Evolutionary conservation across 2,113 vertebrate species (phyloP).

Genomic region (Chelonoidis abingdonii): DNA sequence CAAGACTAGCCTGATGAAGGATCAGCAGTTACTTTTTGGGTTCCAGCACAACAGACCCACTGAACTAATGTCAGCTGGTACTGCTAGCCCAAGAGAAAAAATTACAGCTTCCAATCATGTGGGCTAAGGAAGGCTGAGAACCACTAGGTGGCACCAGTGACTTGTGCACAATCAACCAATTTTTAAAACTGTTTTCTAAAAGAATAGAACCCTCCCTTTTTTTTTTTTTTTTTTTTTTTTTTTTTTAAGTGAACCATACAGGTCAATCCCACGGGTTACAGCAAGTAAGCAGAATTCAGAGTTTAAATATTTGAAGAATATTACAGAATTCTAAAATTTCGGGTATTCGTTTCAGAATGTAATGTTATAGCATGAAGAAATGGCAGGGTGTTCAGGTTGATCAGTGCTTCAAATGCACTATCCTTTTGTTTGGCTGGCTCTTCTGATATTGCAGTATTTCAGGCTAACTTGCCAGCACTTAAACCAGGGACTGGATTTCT

Average conservation of each 20-base stretch:
- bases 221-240: background rate
- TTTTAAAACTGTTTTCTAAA: background rate
- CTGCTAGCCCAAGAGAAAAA: background rate
- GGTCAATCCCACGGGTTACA: slow-evolving; percentile 41
- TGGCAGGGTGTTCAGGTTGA: background rate
- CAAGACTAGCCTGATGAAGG: background rate
- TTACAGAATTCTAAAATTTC: background rate
- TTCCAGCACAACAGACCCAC: background rate
- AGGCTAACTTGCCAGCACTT: background rate
- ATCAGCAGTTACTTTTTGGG: background rate
- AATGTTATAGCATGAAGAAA: background rate
- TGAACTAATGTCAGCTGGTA: background rate
- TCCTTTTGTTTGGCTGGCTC: slow-evolving; percentile 46
- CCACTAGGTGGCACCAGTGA: slow-evolving; percentile 77
- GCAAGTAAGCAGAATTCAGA: slow-evolving; percentile 10
- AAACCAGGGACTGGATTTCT: slow-evolving; percentile 55
- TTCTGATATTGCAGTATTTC: slow-evolving; percentile 56
- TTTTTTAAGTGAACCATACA: background rate
- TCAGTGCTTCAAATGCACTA: slow-evolving; percentile 26
- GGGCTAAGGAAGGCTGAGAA: background rate
- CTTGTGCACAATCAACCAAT: background rate
- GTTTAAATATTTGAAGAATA: background rate
- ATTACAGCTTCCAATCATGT: rapidly evolving
- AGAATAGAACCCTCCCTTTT: rapidly evolving
- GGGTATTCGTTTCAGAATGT: background rate